Conservation (phyloP, 2,888 invertebrate genomes). For the Gastrophysa polygoni region DNA sequence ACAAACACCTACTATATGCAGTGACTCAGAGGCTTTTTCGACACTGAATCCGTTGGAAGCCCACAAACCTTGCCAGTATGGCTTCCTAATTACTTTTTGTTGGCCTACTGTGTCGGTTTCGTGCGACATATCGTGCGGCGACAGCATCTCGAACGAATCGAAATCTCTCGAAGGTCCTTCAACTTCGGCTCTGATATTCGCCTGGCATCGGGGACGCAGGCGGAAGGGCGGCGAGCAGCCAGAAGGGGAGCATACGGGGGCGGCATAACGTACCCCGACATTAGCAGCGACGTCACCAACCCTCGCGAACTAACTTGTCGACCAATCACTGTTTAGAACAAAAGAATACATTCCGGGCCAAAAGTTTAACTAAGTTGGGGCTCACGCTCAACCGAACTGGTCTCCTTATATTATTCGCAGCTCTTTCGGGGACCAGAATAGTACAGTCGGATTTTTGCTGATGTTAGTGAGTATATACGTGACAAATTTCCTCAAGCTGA, state of each 20-base stretch:
- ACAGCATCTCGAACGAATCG: conserved; percentile 12
- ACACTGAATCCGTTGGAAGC: too few species aligned
- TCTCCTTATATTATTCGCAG: background rate
- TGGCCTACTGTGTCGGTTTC: too few species aligned
- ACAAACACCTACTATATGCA: too few species aligned
- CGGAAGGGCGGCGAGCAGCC: conserved; percentile 17
- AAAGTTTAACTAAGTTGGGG: conserved; percentile 44
- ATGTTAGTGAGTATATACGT: background rate
- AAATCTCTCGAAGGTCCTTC: conserved; percentile 17
- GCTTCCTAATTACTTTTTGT: too few species aligned
- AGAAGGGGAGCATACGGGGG: conserved; percentile 23
- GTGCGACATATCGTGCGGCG: background rate
- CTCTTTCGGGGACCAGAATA: background rate
- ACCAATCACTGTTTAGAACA: conserved; percentile 60
- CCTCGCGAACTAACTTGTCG: conserved; percentile 57
- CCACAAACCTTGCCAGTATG: too few species aligned
- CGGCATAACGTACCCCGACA: conserved; percentile 33
- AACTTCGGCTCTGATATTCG: conserved; percentile 12
- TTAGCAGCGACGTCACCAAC: conserved; percentile 31
- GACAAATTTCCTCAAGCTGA: too few species aligned
- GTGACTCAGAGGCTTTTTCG: too few species aligned
- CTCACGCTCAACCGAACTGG: conserved; percentile 6
- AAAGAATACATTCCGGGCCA: conserved; percentile 57
- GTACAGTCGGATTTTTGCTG: conserved; percentile 3
- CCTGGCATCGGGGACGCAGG: conserved; percentile 9